phyloP scores from a whole-genome alignment of 37 sponge, comb jelly and placozoan genomes.

The Diacarnus erythraeanus region DNA sequence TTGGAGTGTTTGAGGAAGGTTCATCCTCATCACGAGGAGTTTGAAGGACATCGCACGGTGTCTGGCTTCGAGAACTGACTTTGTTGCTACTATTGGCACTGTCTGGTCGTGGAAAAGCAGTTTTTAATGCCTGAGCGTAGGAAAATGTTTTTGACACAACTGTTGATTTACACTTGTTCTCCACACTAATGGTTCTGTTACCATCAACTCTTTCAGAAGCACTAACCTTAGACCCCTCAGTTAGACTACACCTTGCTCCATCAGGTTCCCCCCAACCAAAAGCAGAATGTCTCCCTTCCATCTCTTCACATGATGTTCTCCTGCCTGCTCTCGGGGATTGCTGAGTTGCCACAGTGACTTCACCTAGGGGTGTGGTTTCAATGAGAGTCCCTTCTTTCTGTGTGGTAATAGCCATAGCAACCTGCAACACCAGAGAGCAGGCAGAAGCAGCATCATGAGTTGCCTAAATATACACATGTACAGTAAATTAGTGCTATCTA shows the following conservation, averaged over 20 bases:
- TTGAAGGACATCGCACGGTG: conserved; percentile 17
- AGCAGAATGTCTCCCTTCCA: conserved; percentile 1
- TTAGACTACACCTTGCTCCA: background rate
- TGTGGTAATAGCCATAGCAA: conserved; percentile 13
- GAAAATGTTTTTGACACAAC: conserved; percentile 16
- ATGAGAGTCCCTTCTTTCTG: background rate
- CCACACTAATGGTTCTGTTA: background rate
- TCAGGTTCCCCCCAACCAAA: background rate
- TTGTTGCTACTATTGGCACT: background rate
- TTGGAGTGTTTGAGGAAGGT: too few relatives aligned
- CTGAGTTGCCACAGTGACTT: conserved; percentile 16
- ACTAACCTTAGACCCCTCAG: background rate
- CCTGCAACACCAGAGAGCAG: conserved; percentile 83
- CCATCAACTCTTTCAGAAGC: background rate
- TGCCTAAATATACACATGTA: background rate
- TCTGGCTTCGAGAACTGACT: conserved; percentile 33
- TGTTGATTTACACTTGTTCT: background rate
- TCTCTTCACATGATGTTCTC: background rate
- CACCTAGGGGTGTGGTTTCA: background rate
- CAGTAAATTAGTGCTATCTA: background rate
- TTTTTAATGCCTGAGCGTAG: conserved; percentile 45
- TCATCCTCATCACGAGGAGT: too few relatives aligned
- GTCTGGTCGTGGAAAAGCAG: background rate
- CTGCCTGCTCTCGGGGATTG: conserved; percentile 56
- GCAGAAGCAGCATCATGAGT: conserved; percentile 44